Evolutionary conservation across 2,113 vertebrate genomes (phyloP).

Genomic region (Notiomystis cincta): DNA sequence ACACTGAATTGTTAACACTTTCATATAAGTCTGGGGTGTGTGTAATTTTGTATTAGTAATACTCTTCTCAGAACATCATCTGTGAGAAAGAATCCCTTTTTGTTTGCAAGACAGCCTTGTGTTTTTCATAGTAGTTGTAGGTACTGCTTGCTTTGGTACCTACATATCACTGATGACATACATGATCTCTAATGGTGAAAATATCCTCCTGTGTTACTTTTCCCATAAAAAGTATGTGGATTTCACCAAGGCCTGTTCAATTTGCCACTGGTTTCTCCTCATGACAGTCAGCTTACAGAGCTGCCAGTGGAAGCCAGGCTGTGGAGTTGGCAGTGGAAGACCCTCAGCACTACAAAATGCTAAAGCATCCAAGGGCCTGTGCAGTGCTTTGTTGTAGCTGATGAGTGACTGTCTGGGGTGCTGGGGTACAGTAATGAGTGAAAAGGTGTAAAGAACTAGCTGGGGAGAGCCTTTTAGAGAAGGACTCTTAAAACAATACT

Average conservation of each 20-base stretch:
- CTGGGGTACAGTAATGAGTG: background rate
- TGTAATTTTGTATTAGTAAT: background rate
- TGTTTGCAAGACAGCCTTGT: background rate
- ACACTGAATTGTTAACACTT: background rate
- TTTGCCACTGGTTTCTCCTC: background rate
- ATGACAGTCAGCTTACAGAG: background rate
- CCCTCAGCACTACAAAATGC: background rate
- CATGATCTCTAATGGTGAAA: background rate
- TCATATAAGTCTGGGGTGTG: background rate
- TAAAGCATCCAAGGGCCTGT: background rate
- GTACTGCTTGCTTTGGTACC: background rate
- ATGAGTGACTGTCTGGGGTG: background rate
- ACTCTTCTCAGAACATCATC: background rate
- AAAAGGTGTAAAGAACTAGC: background rate
- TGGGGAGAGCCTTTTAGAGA: background rate
- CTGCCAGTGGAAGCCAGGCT: background rate
- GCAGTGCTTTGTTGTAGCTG: background rate
- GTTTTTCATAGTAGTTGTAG: background rate
- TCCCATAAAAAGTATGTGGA: background rate
- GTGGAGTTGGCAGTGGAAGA: background rate
- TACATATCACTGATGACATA: rapidly evolving
- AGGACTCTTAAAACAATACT: background rate
- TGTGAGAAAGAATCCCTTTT: background rate
- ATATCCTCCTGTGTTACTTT: background rate
- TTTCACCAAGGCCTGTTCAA: background rate